Percentiles rank a stretch among this genome's conserved stretches.
Evolutionary conservation across 2,888 invertebrate genomes (phyloP).

Genomic region (Cheilosia grossa): DNA sequence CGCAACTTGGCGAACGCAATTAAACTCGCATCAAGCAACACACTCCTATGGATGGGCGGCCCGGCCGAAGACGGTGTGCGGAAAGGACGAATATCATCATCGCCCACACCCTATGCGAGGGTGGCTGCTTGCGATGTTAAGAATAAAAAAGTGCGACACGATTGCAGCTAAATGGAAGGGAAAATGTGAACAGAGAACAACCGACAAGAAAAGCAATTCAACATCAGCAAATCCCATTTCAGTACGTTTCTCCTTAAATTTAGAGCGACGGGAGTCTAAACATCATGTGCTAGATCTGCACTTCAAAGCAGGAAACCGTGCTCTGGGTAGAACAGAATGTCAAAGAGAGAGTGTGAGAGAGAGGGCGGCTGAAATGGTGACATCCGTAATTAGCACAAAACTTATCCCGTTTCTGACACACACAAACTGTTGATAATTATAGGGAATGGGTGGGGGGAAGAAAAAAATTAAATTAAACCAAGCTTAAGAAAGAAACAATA

Average conservation of each 20-base stretch:
- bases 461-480: constrained; percentile 55
- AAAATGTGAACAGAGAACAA: constrained; percentile 46
- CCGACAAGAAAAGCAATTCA: constrained; percentile 50
- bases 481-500: constrained; percentile 53
- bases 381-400: constrained; percentile 74
- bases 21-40: constrained; percentile 68
- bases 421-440: constrained; percentile 43
- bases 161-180: constrained; percentile 67
- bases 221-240: constrained; percentile 58
- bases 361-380: constrained; percentile 53
- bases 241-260: constrained; percentile 31
- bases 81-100: constrained; percentile 17
- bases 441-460: background rate
- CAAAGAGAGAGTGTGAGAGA: background rate
- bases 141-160: constrained; percentile 63
- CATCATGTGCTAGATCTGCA: constrained; percentile 38
- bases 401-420: constrained; percentile 40
- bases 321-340: constrained; percentile 7
- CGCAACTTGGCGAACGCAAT: constrained; percentile 69
- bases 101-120: background rate
- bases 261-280: constrained; percentile 30
- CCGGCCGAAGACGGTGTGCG: background rate
- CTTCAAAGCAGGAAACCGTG: constrained; percentile 56
- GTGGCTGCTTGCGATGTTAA: constrained; percentile 10
- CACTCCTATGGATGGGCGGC: constrained; percentile 20